Evolutionary conservation across 2,888 invertebrate species (phyloP).

Genomic region (Hartigia nigra): DNA sequence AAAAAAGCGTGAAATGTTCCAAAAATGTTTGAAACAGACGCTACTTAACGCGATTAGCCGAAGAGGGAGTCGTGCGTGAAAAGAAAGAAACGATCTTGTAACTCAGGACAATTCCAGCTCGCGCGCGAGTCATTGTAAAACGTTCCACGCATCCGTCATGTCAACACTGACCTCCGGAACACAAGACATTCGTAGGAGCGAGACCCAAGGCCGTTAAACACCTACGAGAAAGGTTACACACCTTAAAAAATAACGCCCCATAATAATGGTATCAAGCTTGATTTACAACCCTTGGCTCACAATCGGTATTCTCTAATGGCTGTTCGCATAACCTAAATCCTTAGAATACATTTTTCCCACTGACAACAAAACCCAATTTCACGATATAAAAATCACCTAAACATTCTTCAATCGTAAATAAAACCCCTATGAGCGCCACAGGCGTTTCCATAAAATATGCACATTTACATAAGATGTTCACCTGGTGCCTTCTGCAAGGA

Average conservation of each 20-base stretch:
- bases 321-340: not conserved
- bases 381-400: not conserved
- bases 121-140: not conserved
- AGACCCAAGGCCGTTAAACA: not conserved
- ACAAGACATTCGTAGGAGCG: not conserved
- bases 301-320: not conserved
- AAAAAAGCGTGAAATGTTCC: not conserved
- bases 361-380: not conserved
- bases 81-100: not conserved
- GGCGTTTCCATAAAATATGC: not conserved
- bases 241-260: not conserved
- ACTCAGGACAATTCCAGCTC: not conserved
- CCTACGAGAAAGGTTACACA: not conserved
- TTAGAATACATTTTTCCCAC: not conserved
- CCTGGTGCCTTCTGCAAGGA: not conserved
- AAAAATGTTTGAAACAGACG: not conserved
- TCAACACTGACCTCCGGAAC: conserved; percentile 12
- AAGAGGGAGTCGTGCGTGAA: not conserved
- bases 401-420: not conserved
- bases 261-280: not conserved
- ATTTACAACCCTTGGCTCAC: not conserved
- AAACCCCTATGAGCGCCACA: not conserved
- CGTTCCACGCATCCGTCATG: conserved; percentile 9
- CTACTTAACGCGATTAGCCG: not conserved
- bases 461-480: not conserved